Conservation (phyloP, 2,113 vertebrate genomes). For the Macrotus californicus region DNA sequence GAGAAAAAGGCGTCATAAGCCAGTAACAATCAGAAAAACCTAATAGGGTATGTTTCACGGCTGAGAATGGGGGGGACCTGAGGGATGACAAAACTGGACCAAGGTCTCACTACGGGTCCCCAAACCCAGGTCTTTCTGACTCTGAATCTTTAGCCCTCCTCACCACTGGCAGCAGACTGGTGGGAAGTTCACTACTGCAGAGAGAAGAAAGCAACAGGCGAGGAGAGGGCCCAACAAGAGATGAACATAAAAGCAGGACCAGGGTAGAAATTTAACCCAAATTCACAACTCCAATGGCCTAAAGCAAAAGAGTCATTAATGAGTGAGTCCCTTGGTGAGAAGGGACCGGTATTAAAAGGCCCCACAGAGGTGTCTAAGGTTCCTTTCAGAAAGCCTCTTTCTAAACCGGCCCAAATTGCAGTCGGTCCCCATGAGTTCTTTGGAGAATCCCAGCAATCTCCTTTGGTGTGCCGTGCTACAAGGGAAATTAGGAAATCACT, state of each 20-base stretch:
- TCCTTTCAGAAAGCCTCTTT: neutral
- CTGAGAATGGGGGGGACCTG: neutral
- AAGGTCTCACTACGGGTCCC: neutral
- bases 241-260: neutral
- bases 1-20: neutral
- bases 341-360: fast-evolving
- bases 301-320: neutral
- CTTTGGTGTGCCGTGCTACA: neutral
- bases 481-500: neutral
- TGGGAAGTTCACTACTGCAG: neutral
- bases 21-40: neutral
- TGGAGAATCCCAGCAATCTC: neutral
- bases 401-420: neutral
- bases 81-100: neutral
- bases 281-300: neutral
- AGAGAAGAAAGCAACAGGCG: neutral
- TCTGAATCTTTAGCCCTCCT: neutral
- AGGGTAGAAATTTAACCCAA: neutral
- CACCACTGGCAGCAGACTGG: neutral
- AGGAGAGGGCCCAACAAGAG: neutral
- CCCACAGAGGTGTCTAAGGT: neutral
- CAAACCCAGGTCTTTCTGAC: neutral
- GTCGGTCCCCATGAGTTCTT: neutral
- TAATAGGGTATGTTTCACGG: no score
- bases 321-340: neutral